Conservation (phyloP, 1,140 invertebrate species). For the Drosophila setifemur region DNA sequence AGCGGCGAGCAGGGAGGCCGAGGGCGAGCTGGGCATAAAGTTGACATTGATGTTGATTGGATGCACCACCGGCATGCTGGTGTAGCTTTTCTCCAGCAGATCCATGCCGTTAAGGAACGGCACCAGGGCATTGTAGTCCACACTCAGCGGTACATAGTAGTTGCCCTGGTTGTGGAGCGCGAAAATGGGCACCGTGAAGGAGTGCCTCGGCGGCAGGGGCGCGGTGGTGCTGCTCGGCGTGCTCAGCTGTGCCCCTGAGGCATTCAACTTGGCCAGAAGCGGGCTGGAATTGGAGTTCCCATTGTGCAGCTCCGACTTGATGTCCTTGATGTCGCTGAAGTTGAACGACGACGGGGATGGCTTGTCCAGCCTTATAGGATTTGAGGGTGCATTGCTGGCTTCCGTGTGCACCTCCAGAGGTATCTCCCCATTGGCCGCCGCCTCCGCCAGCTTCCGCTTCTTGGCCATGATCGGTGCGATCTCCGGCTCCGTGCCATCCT, state of each 20-base stretch:
- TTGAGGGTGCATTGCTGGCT: conserved; percentile 13
- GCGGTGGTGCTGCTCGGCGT: conserved; percentile 78
- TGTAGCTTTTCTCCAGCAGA: conserved; percentile 83
- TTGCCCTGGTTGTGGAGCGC: conserved; percentile 92
- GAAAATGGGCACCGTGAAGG: conserved; percentile 88
- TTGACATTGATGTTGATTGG: conserved; percentile 96
- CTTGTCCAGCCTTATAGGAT: conserved; percentile 54
- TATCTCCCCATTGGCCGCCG: conserved; percentile 56
- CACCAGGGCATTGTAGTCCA: conserved; percentile 89
- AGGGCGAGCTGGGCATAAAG: conserved; percentile 83
- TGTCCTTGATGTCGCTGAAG: conserved; percentile 70
- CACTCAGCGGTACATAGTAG: conserved; percentile 95
- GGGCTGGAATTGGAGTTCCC: conserved; percentile 60
- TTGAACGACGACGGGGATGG: conserved; percentile 60
- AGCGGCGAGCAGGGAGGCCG: conserved; percentile 61
- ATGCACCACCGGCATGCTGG: conserved; percentile 87
- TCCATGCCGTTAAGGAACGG: conserved; percentile 87
- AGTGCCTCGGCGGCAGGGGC: conserved; percentile 65
- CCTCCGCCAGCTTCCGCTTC: conserved; percentile 74
- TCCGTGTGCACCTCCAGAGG: conserved; percentile 46
- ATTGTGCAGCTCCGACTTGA: conserved; percentile 74
- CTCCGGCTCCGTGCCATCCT: conserved; percentile 77
- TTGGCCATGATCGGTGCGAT: conserved; percentile 79
- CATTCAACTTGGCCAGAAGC: conserved; percentile 47
- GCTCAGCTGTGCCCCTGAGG: conserved; percentile 42